Percentiles rank a stretch among this genome's conserved stretches.
phyloP scores from a whole-genome alignment of 2,797 vertebrate genomes.

The Lemur catta region DNA sequence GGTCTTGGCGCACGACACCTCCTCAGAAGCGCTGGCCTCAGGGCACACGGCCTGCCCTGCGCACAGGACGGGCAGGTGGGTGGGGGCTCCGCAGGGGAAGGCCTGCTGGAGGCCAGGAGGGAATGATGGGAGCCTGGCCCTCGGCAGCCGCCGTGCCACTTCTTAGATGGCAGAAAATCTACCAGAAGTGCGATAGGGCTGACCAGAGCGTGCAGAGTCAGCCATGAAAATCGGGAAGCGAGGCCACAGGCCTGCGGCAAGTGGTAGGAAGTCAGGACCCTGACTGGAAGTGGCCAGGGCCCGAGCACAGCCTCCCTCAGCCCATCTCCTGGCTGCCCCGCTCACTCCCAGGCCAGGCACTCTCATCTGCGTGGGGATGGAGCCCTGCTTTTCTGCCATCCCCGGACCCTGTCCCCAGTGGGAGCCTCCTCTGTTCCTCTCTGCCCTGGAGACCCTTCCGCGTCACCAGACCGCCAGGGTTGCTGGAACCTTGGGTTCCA shows the following conservation, averaged over 20 bases:
- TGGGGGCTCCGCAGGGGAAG: no score
- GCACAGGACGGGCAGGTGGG: background rate
- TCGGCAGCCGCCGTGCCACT: background rate
- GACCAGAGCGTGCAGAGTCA: background rate
- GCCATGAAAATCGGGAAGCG: background rate
- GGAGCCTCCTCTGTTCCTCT: background rate
- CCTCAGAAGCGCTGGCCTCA: background rate
- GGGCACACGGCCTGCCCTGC: background rate
- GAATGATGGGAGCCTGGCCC: rapidly evolving
- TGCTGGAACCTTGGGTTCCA: rapidly evolving
- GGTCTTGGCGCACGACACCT: rapidly evolving
- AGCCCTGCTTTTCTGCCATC: background rate
- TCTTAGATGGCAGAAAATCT: background rate
- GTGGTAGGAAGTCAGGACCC: background rate
- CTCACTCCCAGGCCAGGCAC: background rate
- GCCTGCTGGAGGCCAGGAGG: background rate
- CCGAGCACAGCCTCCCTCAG: background rate
- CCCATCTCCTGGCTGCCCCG: background rate
- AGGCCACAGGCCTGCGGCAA: background rate
- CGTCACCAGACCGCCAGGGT: background rate
- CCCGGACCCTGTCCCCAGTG: rapidly evolving
- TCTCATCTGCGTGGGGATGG: background rate
- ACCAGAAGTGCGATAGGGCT: background rate
- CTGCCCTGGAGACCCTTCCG: no score
- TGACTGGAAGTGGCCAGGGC: background rate